These are phyloP conservation scores for Gila robusta DNA, from an alignment of 2,797 vertebrate genomes.

Conservation along the genomic window DNA sequence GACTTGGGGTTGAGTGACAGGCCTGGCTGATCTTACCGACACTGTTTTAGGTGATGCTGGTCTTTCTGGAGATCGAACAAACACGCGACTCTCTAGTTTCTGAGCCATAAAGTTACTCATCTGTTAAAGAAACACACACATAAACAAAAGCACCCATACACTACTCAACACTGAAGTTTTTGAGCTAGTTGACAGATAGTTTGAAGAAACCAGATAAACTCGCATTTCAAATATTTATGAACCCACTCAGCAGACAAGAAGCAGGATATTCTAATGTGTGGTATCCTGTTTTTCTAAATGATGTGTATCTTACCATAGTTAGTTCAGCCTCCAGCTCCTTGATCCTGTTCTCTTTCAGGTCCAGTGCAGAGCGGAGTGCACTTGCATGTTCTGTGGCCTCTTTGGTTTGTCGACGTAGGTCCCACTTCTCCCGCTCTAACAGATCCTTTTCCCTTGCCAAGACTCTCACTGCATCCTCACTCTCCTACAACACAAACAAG, in stretches of 20 bases:
- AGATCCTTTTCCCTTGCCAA: conserved; percentile 96
- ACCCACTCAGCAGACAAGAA: neutral
- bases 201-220: conserved; percentile 8
- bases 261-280: conserved; percentile 39
- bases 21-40: conserved; percentile 82
- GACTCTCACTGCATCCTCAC: conserved; percentile 94
- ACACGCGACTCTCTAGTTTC: conserved; percentile 87
- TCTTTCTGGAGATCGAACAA: conserved; percentile 83
- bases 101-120: conserved; percentile 88
- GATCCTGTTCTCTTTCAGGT: conserved; percentile 98
- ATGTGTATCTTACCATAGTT: conserved; percentile 88
- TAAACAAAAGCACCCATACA: conserved; percentile 47
- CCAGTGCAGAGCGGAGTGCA: conserved; percentile 91
- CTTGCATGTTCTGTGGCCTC: conserved; percentile 94
- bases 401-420: conserved; percentile 94
- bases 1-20: conserved; percentile 51
- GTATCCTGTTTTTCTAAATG: neutral
- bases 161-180: conserved; percentile 31
- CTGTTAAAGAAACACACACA: conserved; percentile 81
- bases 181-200: conserved; percentile 18
- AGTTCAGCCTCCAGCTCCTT: conserved; percentile 98
- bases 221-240: conserved; percentile 3
- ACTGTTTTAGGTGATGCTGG: conserved; percentile 82
- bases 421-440: conserved; percentile 97
- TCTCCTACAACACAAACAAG: conserved; percentile 84